These are phyloP conservation scores for Brassicogethes aeneus DNA, from an alignment of 2,888 invertebrate species.

Conservation along the genomic window DNA sequence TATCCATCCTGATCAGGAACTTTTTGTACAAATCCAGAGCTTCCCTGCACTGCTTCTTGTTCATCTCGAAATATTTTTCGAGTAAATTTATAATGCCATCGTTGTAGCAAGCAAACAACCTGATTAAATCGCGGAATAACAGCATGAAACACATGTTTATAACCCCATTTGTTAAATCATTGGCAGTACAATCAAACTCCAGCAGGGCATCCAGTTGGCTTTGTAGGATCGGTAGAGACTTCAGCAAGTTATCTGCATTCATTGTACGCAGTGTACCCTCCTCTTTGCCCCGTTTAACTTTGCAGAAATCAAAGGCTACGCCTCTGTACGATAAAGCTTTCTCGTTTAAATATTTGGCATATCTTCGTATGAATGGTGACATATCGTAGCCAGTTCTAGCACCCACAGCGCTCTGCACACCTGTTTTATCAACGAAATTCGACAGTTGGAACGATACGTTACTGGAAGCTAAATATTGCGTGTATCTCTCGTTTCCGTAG, in stretches of 20 bases:
- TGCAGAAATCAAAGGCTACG: conserved; percentile 99
- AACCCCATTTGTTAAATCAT: conserved; percentile 89
- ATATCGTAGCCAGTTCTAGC: conserved; percentile 83
- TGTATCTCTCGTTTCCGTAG: conserved; percentile 99
- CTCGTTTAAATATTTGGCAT: conserved; percentile 98
- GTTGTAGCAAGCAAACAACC: conserved; percentile 98
- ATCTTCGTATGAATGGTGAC: conserved; percentile 97
- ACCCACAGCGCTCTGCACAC: conserved; percentile 83
- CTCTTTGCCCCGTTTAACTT: conserved; percentile 98
- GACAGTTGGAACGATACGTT: conserved; percentile 98
- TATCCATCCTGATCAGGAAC: conserved; percentile 97
- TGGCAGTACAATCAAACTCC: conserved; percentile 96
- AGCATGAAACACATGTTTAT: conserved; percentile 99
- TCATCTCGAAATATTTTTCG: conserved; percentile 99
- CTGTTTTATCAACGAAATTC: conserved; percentile 95
- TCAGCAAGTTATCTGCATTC: conserved; percentile 95
- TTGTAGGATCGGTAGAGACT: conserved; percentile 94
- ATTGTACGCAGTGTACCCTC: conserved; percentile 96
- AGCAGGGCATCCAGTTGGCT: conserved; percentile 91
- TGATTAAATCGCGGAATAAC: conserved; percentile 96
- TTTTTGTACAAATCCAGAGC: conserved; percentile 98
- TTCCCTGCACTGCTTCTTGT: conserved; percentile 97
- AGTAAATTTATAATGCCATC: conserved; percentile 98
- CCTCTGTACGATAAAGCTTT: conserved; percentile 97
- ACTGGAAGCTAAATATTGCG: conserved; percentile 98